A percentile compares a stretch with the other conserved stretches of the same genome.
Evolutionary conservation across 1,140 invertebrate genomes (phyloP).

Genomic region (Conopomorpha cramerella): DNA sequence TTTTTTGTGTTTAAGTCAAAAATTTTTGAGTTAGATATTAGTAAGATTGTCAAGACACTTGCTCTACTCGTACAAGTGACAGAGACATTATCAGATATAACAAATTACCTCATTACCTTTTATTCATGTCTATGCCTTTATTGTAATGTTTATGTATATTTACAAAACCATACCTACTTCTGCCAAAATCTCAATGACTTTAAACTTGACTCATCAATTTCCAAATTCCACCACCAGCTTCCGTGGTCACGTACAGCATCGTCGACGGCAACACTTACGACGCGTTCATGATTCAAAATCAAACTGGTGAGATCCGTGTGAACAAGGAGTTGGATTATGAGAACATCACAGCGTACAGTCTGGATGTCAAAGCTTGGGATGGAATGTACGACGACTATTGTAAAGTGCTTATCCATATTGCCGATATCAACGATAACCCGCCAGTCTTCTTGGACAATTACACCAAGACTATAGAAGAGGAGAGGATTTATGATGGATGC

Average conservation of each 20-base stretch:
- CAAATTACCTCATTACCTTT: too few species aligned
- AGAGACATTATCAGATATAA: too few species aligned
- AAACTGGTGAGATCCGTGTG: slow-evolving; percentile 81
- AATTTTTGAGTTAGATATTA: too few species aligned
- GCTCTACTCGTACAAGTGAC: too few species aligned
- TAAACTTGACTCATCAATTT: slow-evolving; percentile 3
- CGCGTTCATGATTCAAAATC: slow-evolving; percentile 77
- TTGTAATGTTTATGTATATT: too few species aligned
- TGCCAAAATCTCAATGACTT: too few species aligned
- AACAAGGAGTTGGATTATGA: slow-evolving; percentile 81
- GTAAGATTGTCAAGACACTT: too few species aligned
- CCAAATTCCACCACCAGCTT: slow-evolving; percentile 67
- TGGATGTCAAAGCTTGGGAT: slow-evolving; percentile 79
- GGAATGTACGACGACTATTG: slow-evolving; percentile 76
- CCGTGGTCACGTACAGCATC: slow-evolving; percentile 80
- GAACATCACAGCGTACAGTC: slow-evolving; percentile 75
- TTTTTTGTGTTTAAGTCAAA: too few species aligned
- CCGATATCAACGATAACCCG: slow-evolving; percentile 83
- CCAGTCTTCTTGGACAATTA: slow-evolving; percentile 73
- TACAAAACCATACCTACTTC: too few species aligned
- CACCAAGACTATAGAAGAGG: slow-evolving; percentile 74
- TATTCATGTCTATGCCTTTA: too few species aligned
- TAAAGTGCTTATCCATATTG: slow-evolving; percentile 76
- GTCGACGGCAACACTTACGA: slow-evolving; percentile 76
- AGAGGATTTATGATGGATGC: slow-evolving; percentile 66